Evolutionary conservation across 2,113 vertebrate species (phyloP).

Genomic region (rat (Rattus norvegicus)): DNA sequence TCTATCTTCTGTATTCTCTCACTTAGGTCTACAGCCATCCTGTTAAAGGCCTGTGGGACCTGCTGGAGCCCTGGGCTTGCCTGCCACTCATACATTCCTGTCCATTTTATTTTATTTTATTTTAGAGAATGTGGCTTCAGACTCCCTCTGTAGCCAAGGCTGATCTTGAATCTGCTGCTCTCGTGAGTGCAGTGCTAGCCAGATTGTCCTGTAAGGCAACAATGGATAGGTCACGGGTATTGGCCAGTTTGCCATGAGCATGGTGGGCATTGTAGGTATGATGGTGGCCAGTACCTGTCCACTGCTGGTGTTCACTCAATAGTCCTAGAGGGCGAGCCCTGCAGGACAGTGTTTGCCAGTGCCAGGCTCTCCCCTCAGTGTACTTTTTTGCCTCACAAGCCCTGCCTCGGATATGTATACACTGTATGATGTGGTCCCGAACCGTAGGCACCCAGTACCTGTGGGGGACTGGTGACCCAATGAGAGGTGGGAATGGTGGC

Average conservation of each 20-base stretch:
- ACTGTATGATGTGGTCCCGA: background rate
- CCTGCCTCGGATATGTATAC: background rate
- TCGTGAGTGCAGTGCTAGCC: accelerated
- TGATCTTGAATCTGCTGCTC: background rate
- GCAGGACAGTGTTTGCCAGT: background rate
- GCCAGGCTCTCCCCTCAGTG: background rate
- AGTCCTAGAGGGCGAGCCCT: accelerated
- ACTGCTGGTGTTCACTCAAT: accelerated
- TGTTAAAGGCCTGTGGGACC: background rate
- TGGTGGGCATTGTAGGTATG: too few relatives aligned
- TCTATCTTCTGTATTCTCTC: accelerated
- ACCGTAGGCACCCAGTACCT: background rate
- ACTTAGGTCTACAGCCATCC: background rate
- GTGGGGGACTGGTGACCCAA: too few relatives aligned
- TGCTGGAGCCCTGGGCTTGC: too few relatives aligned
- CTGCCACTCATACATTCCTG: background rate
- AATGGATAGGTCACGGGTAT: accelerated
- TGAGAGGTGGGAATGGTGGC: background rate
- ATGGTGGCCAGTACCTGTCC: background rate
- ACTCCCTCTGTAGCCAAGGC: background rate
- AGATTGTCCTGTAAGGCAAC: background rate
- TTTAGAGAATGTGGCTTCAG: background rate
- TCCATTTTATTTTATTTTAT: background rate
- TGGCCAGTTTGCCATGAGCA: background rate
- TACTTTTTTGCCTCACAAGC: background rate